Evolutionary conservation across 2,888 invertebrate genomes (phyloP), one percentile per base, ranked within the genome.

Genomic region (Trichogramma evanescens): DNA sequence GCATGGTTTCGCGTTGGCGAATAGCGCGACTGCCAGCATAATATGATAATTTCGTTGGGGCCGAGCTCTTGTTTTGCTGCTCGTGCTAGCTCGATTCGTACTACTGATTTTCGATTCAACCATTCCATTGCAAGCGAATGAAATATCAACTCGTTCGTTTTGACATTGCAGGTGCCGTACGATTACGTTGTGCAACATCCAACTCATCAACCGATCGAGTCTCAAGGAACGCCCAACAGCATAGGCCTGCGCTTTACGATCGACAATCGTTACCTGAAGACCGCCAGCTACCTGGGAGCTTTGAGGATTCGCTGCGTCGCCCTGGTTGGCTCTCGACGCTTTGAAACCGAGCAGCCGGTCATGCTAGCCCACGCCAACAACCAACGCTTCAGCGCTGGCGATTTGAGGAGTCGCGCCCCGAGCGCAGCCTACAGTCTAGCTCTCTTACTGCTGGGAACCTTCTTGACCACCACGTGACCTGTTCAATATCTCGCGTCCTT

Each of bases 161-260:
- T 50, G 7, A 59, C 51, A 50, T 68, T 67, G 2, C 69, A 74
- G 74, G 67, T 72, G 38, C 64, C 71, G 3, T 39, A 38, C 4
- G 68, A 73, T 57, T 65, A 71, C 56, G 66, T 65, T 6, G 58
- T 73, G 6, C 56, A 64, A n/a, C 65, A 71, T 54, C 68, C 68
- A 8, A 59, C 69, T 0, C 55, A 62, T 39, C n/a, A 54, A 4
- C 62, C 66, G 5, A 56, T 59, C 6, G 51, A 58, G 8, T 56
- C 53, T 4, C 43, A 49, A 4, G 70, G 68, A 7, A 62, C 50
- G 0, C 67, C 70, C 0, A 70, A 66, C 62, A 72, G 63, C n/a
- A 61, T 75, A 1, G 75, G 76, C 1, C 65, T 76, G 8, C 68
- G 69, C n/a, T 62, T 75, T 53, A 70, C 70, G 56, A 66, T 70